Conservation (phyloP, 2,113 vertebrate genomes). For the Pipa parva region DNA sequence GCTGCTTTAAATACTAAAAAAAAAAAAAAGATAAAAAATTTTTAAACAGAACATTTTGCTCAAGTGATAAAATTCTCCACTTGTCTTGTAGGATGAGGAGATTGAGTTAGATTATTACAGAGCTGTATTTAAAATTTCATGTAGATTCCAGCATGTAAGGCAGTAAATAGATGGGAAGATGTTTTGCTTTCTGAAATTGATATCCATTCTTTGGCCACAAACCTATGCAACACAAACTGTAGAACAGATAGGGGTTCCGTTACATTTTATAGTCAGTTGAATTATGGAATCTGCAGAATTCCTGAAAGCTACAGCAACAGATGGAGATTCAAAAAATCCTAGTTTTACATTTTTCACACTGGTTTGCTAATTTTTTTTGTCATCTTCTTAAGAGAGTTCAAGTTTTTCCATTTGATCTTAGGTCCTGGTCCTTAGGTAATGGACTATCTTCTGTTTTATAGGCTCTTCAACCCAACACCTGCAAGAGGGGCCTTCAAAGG, state of each 20-base stretch:
- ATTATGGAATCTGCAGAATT: not conserved
- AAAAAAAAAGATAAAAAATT: too few relatives aligned
- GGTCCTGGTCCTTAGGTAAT: not conserved
- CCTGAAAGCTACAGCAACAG: not conserved
- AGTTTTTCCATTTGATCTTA: constrained; percentile 34
- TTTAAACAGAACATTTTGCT: not conserved
- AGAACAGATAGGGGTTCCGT: not conserved
- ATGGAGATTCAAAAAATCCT: not conserved
- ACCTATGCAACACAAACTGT: not conserved
- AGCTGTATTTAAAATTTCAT: not conserved
- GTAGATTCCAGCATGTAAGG: not conserved
- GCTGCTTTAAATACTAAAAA: not conserved
- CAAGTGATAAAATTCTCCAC: not conserved
- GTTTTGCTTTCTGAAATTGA: not conserved
- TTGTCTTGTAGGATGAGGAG: not conserved
- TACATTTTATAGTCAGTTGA: not conserved
- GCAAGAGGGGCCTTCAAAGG: constrained; percentile 10
- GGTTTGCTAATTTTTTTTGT: not conserved
- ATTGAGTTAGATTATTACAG: not conserved
- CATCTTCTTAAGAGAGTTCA: constrained; percentile 20
- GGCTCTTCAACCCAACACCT: not conserved
- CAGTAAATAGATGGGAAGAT: not conserved
- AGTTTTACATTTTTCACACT: not conserved
- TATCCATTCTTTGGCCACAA: not conserved
- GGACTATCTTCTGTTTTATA: not conserved